Evolutionary conservation across 2,113 vertebrate species (phyloP).

Genomic region (Phyllostomus hastatus): DNA sequence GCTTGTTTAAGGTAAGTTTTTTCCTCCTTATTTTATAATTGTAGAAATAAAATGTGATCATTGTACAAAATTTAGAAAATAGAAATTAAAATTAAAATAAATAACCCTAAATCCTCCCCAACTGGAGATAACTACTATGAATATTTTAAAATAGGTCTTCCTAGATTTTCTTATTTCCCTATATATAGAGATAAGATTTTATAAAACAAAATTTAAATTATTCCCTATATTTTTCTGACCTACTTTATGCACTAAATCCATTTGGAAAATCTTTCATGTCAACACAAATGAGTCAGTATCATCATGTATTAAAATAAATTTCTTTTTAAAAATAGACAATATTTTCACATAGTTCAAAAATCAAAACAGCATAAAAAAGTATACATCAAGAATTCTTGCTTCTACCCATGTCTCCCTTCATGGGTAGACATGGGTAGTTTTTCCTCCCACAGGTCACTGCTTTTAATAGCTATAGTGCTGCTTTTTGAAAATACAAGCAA

Average conservation of each 20-base stretch:
- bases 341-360: slow-evolving; percentile 25
- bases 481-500: slow-evolving; percentile 29
- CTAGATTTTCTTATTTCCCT: slow-evolving; percentile 15
- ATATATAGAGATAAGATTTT: neutral
- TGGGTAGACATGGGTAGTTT: neutral
- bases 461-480: neutral
- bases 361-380: neutral
- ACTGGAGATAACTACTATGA: neutral
- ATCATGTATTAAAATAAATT: slow-evolving; percentile 16
- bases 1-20: neutral
- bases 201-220: neutral
- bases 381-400: neutral
- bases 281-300: slow-evolving; percentile 10
- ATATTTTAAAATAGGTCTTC: slow-evolving; percentile 7
- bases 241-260: neutral
- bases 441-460: neutral
- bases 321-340: neutral
- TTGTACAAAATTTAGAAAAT: slow-evolving; percentile 36
- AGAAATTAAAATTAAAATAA: slow-evolving; percentile 8
- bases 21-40: slow-evolving; percentile 31
- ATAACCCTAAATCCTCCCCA: neutral
- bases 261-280: slow-evolving; percentile 10
- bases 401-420: neutral
- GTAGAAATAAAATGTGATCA: slow-evolving; percentile 1
- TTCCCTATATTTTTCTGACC: slow-evolving; percentile 12